Base-by-base conservation (phyloP, 2,797 vertebrate genomes). In the Alca torda region DNA sequence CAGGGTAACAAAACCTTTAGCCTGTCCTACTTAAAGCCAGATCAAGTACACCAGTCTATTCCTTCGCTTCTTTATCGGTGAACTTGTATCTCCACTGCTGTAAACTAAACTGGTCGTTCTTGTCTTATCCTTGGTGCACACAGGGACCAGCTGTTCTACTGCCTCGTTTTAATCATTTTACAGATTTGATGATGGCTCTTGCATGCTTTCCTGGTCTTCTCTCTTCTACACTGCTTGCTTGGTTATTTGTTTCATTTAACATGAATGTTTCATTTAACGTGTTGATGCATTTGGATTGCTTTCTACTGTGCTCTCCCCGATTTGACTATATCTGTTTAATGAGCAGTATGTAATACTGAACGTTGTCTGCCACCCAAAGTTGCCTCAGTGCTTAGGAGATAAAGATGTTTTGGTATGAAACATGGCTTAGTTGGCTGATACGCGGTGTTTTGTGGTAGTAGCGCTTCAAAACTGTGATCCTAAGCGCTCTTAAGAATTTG, bases 191-290 rank as follows among this genome's bases (percentile, higher is more conserved):
- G 68, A 45, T 87, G 50, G 21, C 35, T 94, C 64, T 87, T 80
- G 45, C 31, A 31, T 56, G 77, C 74, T 82, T 90, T 93, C 24
- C 48, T 60, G 51, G 20, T 83, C 18, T 53, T 74, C 41, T 89
- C 26, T 90, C 23, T 87, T 79, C 68, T 83, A n/a, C 15, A 5
- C 45, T 0, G 4, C 75, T 83, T 80, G 53, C 80, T 92, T 91
- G 68, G 72, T 87, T 87, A 56, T 84, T 92, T 89, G 61, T 95
- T 94, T 85, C 46, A 65, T 89, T 95, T 90, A 81, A 65, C 46
- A 9, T 18, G 41, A 76, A 39, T 16, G 1, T 75, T 87, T 25
- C 37, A 65, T 73, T 95, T 77, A 64, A 68, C 4, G 1, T 18
- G 10, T 83, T 80, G 64, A 16, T 89, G n/a, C 50, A 12, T 68